A percentile compares a stretch with the other conserved stretches of the same genome.
These are phyloP conservation scores for Myiotriccus ornatus DNA, from an alignment of 2,797 vertebrate genomes.

Conservation along the genomic window DNA sequence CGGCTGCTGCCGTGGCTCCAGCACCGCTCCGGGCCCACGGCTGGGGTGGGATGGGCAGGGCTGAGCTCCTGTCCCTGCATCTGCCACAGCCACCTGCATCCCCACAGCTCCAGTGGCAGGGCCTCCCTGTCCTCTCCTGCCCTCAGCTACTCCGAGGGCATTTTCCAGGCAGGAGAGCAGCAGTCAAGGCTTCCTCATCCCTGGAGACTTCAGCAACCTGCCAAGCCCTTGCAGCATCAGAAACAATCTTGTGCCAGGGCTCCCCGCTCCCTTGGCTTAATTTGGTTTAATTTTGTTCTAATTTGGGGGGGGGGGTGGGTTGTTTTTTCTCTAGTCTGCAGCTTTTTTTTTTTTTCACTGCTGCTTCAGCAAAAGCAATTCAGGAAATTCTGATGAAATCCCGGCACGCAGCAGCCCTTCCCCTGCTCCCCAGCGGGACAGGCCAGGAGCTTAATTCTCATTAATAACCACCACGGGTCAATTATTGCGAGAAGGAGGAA, in stretches of 20 bases:
- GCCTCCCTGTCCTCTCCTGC: not conserved
- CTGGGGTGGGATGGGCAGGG: not conserved
- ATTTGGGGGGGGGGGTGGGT: not conserved
- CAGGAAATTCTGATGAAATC: slow-evolving; percentile 60
- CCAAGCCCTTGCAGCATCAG: not conserved
- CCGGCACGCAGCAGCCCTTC: not conserved
- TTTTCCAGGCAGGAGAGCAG: not conserved
- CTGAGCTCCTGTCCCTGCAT: not conserved
- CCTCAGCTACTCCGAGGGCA: not conserved
- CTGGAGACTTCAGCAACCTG: not conserved
- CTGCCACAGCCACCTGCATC: not conserved
- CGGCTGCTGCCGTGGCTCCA: fast-evolving
- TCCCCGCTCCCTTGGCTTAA: not conserved
- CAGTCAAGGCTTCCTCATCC: not conserved
- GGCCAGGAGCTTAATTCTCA: slow-evolving; percentile 43
- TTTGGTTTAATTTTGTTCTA: not conserved
- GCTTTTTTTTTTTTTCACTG: not conserved
- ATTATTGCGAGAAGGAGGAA: not conserved
- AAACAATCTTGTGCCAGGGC: not conserved
- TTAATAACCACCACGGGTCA: slow-evolving; percentile 39
- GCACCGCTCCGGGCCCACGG: fast-evolving
- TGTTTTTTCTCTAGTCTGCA: not conserved
- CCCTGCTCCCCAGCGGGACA: not conserved
- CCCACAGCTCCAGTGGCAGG: not conserved
- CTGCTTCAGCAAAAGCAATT: slow-evolving; percentile 32